These are phyloP conservation scores for Lanistes nyassanus DNA, from an alignment of 1,140 invertebrate genomes.

Conservation along the genomic window DNA sequence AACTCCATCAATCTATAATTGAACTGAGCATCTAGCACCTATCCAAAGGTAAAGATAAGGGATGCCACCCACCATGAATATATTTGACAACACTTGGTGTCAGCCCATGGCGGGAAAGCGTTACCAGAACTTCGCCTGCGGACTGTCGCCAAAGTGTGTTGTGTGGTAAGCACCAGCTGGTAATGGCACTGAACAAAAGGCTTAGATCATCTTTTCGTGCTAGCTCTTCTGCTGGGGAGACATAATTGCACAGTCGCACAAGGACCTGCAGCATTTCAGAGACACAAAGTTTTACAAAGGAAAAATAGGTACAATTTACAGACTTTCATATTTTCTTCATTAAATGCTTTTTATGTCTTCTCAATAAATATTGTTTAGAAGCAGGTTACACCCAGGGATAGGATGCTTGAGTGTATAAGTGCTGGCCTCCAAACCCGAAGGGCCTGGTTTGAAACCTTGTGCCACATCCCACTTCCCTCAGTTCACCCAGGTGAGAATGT, in stretches of 20 bases:
- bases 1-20: background rate
- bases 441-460: too few relatives aligned
- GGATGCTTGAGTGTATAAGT: too few relatives aligned
- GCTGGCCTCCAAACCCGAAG: too few relatives aligned
- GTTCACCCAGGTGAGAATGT: too few relatives aligned
- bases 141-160: slow-evolving; percentile 97
- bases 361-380: too few relatives aligned
- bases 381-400: too few relatives aligned
- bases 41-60: background rate
- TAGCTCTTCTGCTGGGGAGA: slow-evolving; percentile 91
- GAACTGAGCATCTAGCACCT: background rate
- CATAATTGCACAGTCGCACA: slow-evolving; percentile 90
- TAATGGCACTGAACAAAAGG: slow-evolving; percentile 95
- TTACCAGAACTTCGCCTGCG: slow-evolving; percentile 94
- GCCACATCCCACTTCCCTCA: too few relatives aligned
- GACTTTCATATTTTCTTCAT: too few relatives aligned
- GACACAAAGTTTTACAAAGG: background rate
- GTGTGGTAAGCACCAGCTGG: slow-evolving; percentile 90
- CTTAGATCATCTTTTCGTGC: slow-evolving; percentile 96
- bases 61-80: slow-evolving; percentile 86
- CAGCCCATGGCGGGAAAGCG: slow-evolving; percentile 91
- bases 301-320: background rate
- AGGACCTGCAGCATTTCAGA: slow-evolving; percentile 75
- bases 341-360: too few relatives aligned
- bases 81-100: slow-evolving; percentile 93